Percentiles rank a stretch among this genome's conserved stretches.
Evolutionary conservation across 2,797 vertebrate genomes (phyloP).

Genomic region (Arremon aurantiirostris): DNA sequence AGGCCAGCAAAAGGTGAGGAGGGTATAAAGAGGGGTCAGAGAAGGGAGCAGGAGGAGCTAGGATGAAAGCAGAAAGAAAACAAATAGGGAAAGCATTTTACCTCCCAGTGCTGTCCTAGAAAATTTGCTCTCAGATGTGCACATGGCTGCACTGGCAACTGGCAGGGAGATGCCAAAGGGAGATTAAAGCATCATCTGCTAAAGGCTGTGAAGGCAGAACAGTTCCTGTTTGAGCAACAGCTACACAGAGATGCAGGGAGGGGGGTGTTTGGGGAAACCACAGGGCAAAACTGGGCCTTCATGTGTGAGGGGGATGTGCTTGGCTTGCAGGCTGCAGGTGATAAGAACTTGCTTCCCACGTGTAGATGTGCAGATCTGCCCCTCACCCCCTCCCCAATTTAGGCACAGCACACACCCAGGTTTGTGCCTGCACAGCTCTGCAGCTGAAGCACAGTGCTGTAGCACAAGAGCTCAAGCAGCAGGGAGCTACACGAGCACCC

Average conservation of each 20-base stretch:
- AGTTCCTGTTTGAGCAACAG: conserved; percentile 42
- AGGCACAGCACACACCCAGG: background rate
- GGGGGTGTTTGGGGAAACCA: background rate
- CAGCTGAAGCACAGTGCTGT: background rate
- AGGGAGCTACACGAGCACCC: background rate
- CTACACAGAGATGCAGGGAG: background rate
- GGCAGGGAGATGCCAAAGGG: conserved; percentile 12
- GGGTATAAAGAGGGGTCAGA: background rate
- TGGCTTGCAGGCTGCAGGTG: background rate
- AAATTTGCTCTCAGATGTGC: background rate
- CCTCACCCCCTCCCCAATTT: background rate
- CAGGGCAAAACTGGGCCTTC: conserved; percentile 23
- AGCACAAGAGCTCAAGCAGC: background rate
- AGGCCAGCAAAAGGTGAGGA: background rate
- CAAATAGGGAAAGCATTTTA: background rate
- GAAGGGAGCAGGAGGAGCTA: background rate
- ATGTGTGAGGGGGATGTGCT: background rate
- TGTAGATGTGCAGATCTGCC: background rate
- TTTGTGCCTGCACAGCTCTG: background rate
- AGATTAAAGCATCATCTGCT: conserved; percentile 31
- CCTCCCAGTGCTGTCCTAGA: background rate
- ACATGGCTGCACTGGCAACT: background rate
- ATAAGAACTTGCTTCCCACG: background rate
- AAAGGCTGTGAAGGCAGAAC: background rate
- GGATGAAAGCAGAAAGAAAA: background rate